phyloP scores from a whole-genome alignment of 2,888 invertebrate genomes.

The Lasius platythorax region DNA sequence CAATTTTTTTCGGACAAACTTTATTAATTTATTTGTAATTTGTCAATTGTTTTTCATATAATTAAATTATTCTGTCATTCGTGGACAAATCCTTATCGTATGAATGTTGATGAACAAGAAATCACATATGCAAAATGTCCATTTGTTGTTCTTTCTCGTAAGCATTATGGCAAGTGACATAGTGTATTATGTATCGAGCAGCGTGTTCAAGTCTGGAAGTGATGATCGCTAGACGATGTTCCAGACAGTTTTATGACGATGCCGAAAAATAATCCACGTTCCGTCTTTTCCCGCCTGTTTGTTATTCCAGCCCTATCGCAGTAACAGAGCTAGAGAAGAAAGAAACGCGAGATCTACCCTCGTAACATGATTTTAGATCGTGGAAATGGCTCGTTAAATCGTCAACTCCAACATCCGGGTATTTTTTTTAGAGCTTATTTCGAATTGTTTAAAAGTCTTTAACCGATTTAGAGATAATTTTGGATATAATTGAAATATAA shows the following conservation, averaged over 20 bases:
- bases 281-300: constrained; percentile 63
- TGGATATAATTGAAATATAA: neutral
- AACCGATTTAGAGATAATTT: neutral
- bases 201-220: constrained; percentile 50
- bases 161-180: constrained; percentile 54
- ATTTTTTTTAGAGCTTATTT: constrained; percentile 8
- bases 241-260: constrained; percentile 73
- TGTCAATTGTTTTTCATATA: neutral
- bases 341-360: constrained; percentile 47
- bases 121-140: neutral
- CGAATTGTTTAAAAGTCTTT: neutral
- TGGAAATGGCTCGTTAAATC: constrained; percentile 39
- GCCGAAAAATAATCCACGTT: constrained; percentile 72
- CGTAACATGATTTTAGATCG: constrained; percentile 61
- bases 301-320: constrained; percentile 70
- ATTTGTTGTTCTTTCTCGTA: constrained; percentile 62
- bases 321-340: constrained; percentile 67
- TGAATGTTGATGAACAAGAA: neutral
- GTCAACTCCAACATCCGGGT: constrained; percentile 30
- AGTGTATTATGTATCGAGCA: constrained; percentile 62
- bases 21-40: neutral
- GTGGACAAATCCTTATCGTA: neutral
- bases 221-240: constrained; percentile 69
- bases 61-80: neutral
- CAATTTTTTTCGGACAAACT: neutral